Evolutionary conservation across 1,140 invertebrate genomes (phyloP).

Genomic region (Zelostemma sp.): DNA sequence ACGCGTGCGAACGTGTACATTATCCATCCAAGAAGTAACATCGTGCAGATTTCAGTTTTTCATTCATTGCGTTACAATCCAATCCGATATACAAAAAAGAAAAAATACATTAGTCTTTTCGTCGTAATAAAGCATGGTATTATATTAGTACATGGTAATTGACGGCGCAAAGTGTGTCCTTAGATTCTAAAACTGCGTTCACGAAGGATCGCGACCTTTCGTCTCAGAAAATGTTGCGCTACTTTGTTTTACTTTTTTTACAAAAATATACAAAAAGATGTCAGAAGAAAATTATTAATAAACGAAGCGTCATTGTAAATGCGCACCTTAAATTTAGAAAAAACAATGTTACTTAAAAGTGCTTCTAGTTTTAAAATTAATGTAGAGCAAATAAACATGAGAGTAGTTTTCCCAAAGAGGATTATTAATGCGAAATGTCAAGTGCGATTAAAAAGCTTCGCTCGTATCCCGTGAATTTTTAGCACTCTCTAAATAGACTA

Average conservation of each 20-base stretch:
- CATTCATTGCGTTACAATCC: constrained; percentile 72
- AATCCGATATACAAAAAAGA: constrained; percentile 72
- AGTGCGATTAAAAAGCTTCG: constrained; percentile 2
- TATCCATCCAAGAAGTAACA: constrained; percentile 70
- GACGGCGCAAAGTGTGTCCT: constrained; percentile 34
- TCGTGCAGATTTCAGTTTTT: constrained; percentile 71
- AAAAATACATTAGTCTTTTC: constrained; percentile 71
- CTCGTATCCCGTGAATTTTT: background rate
- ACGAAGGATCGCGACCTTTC: background rate
- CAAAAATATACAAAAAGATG: background rate
- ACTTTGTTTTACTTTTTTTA: background rate
- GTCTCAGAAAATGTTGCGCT: constrained; percentile 1
- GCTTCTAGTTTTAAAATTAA: background rate
- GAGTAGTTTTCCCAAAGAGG: constrained; percentile 15
- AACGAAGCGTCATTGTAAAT: background rate
- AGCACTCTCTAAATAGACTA: constrained; percentile 2
- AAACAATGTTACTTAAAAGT: background rate
- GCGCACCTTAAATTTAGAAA: background rate
- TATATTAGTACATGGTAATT: constrained; percentile 36
- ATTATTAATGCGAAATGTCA: background rate
- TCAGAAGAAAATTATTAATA: background rate
- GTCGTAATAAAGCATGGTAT: constrained; percentile 15
- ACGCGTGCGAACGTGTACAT: constrained; percentile 63
- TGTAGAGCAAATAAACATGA: constrained; percentile 17
- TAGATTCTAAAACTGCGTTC: background rate